These are phyloP conservation scores for Otus scops DNA, from an alignment of 2,797 vertebrate genomes.

Conservation along the genomic window DNA sequence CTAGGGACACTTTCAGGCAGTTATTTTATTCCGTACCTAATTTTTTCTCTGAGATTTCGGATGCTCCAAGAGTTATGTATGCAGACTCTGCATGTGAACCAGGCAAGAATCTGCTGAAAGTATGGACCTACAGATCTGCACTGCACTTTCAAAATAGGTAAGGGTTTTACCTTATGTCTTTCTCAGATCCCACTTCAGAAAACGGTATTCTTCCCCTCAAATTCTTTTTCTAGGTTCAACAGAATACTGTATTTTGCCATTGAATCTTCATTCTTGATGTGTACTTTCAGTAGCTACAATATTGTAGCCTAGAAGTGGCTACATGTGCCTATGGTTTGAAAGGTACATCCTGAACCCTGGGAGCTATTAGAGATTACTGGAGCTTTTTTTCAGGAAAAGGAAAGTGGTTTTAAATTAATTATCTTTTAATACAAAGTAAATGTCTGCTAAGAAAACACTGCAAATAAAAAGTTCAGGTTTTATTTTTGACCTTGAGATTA, in stretches of 20 bases:
- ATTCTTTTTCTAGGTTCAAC: background rate
- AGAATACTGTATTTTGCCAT: background rate
- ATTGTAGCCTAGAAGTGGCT: background rate
- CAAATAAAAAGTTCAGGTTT: background rate
- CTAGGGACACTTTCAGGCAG: background rate
- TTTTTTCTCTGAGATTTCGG: background rate
- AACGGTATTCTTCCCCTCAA: background rate
- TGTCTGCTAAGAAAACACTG: background rate
- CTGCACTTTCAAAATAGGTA: background rate
- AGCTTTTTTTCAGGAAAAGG: background rate
- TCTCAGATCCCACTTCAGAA: background rate
- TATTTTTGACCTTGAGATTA: slow-evolving; percentile 34
- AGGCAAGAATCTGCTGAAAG: background rate
- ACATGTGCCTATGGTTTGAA: background rate
- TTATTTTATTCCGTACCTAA: background rate
- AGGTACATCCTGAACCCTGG: background rate
- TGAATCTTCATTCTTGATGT: background rate
- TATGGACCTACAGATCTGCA: background rate
- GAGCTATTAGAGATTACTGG: background rate
- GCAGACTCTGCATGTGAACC: background rate
- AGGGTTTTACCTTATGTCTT: background rate
- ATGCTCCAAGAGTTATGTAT: background rate
- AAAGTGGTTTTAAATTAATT: background rate
- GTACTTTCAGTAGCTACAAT: background rate
- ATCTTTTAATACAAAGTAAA: background rate